phyloP scores from a whole-genome alignment of 2,888 invertebrate species.

The Pseudococcus longispinus region DNA sequence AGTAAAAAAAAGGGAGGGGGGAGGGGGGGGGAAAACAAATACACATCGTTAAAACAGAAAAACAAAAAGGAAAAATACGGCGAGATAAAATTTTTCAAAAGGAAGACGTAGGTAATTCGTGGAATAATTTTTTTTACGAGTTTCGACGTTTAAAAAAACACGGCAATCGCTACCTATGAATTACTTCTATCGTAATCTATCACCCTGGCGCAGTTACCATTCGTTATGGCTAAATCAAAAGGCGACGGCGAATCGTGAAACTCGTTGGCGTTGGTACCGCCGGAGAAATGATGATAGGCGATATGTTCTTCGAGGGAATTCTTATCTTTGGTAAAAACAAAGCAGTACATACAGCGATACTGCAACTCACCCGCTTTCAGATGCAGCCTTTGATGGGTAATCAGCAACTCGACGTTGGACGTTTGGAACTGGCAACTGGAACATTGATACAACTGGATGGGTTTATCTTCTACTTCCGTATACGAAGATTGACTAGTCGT shows the following conservation, averaged over 20 bases:
- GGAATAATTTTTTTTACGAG: neutral
- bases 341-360: constrained; percentile 53
- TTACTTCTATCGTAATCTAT: constrained; percentile 29
- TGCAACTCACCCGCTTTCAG: constrained; percentile 40
- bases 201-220: constrained; percentile 28
- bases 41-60: neutral
- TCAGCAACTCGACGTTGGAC: constrained; percentile 36
- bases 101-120: constrained; percentile 20
- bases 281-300: constrained; percentile 48
- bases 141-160: constrained; percentile 18
- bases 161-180: constrained; percentile 11
- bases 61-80: neutral
- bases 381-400: constrained; percentile 53
- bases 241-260: constrained; percentile 17
- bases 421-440: constrained; percentile 51
- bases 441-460: constrained; percentile 20
- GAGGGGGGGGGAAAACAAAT: neutral
- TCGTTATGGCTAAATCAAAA: constrained; percentile 16
- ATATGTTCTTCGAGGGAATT: constrained; percentile 50
- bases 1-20: neutral
- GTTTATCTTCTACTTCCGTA: neutral
- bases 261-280: neutral
- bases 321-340: constrained; percentile 54
- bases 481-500: neutral
- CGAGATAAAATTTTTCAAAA: constrained; percentile 19